Base-by-base conservation (phyloP, 1,140 invertebrate genomes). In the Phocides pigmalion region DNA sequence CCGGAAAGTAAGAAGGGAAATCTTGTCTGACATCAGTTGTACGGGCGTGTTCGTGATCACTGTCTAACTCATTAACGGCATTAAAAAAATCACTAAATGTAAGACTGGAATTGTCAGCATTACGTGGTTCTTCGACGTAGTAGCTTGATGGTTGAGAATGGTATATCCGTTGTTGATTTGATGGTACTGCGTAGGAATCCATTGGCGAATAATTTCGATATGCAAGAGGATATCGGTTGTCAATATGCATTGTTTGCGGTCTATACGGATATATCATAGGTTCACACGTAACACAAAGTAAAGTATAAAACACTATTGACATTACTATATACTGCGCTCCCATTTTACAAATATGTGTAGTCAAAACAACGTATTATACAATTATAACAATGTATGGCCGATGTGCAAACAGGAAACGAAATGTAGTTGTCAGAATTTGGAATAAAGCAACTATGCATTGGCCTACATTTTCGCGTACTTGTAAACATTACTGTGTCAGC, bases 401-500 rank as follows among this genome's bases (percentile, higher is more conserved):
- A n/a, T 35, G 14, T 58, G 28, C 35, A 28, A 32, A 16, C 1
- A 25, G 20, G 4, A 49, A 37, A 37, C 32, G 49, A 49, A 37
- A 35, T 42, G 6, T 25, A 46, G 11, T 5, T 9, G 28, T 19
- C 46, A 9, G 22, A 25, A 17, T 28, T 49, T 14, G 11, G 8
- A 47, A 49, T 61, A 49, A 47, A 61, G 28, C 56, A 41, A 49
- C 58, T 54, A 62, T 67, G 56, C 67, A 68, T 62, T 71, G 70
- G 47, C 64, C 72, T 62, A 75, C 71, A 72, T 68, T 59, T 64
- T 47, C 42, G 46, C 58, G 47, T 63, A 59, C 71, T 70, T 62
- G 46, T 74, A 77, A 75, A 72, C 54, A 72, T 81, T 72, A 64
- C 67, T 64, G 59, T 72, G 75, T 89, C 82, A 89, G 82, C 83